Percentiles rank a stretch among this genome's conserved stretches.
Evolutionary conservation across 2,888 invertebrate species (phyloP).

Genomic region (Orthosia incerta): DNA sequence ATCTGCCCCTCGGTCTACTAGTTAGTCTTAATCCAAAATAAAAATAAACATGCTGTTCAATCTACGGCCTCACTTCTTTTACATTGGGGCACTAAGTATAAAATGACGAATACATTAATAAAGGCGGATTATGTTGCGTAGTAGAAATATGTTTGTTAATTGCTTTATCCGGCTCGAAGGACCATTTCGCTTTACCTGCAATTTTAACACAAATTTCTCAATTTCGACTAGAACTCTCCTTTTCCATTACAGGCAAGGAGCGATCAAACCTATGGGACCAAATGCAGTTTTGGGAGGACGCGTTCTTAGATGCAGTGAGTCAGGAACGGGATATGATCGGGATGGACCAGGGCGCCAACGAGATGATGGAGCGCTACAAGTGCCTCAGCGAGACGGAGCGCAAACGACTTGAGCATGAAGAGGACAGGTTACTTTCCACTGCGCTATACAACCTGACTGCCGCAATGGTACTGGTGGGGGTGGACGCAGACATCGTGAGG

Average conservation of each 20-base stretch:
- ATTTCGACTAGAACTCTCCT: background rate
- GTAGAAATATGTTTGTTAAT: no score
- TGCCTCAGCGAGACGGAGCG: conserved; percentile 97
- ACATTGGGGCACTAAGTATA: background rate
- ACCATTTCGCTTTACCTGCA: background rate
- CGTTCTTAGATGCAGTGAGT: conserved; percentile 98
- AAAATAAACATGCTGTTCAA: no score
- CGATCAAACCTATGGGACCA: conserved; percentile 98
- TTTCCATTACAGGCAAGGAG: conserved; percentile 92
- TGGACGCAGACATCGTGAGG: conserved; percentile 95
- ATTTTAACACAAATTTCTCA: background rate
- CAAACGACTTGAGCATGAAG: conserved; percentile 99
- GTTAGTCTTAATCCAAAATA: no score
- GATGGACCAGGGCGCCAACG: conserved; percentile 99
- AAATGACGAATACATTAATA: background rate
- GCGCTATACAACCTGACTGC: conserved; percentile 99
- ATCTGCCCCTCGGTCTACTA: no score
- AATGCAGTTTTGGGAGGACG: conserved; percentile 99
- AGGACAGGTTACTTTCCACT: conserved; percentile 98
- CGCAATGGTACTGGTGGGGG: conserved; percentile 98
- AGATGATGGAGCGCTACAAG: conserved; percentile 99
- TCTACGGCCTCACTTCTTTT: no score
- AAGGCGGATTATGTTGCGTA: no score
- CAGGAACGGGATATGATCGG: conserved; percentile 99
- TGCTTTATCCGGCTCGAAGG: background rate